Percentiles rank a stretch among this genome's conserved stretches.
phyloP scores from a whole-genome alignment of 2,797 vertebrate species.

The Mus minutoides region DNA sequence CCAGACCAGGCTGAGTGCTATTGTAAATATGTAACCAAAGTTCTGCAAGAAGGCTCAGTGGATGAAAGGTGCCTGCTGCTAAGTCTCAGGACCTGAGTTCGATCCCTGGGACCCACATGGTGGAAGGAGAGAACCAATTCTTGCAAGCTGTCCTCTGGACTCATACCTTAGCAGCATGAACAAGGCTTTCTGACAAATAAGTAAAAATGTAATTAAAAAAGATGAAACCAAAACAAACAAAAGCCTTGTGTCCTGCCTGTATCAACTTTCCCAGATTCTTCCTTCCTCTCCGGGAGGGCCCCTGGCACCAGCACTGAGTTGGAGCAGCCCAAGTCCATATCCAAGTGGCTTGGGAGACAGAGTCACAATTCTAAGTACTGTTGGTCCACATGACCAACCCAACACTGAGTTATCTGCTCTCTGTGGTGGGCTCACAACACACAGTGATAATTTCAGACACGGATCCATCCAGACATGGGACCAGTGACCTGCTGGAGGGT shows the following conservation, averaged over 20 bases:
- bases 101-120: not conserved
- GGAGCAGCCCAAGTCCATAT: too few relatives aligned
- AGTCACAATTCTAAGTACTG: not conserved
- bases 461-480: not conserved
- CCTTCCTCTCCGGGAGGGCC: not conserved
- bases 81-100: not conserved
- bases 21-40: not conserved
- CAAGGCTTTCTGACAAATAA: not conserved
- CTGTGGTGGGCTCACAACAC: not conserved
- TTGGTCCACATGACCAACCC: not conserved
- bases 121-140: not conserved
- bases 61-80: not conserved
- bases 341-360: not conserved
- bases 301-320: not conserved
- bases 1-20: not conserved
- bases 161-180: not conserved
- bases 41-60: not conserved
- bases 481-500: not conserved
- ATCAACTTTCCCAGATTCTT: not conserved
- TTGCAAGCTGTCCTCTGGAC: not conserved
- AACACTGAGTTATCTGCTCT: not conserved
- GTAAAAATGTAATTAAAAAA: not conserved
- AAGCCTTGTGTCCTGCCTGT: not conserved
- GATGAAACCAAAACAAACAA: not conserved
- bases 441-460: not conserved